phyloP scores from a whole-genome alignment of 1,140 invertebrate genomes.

The Nomia melanderi region DNA sequence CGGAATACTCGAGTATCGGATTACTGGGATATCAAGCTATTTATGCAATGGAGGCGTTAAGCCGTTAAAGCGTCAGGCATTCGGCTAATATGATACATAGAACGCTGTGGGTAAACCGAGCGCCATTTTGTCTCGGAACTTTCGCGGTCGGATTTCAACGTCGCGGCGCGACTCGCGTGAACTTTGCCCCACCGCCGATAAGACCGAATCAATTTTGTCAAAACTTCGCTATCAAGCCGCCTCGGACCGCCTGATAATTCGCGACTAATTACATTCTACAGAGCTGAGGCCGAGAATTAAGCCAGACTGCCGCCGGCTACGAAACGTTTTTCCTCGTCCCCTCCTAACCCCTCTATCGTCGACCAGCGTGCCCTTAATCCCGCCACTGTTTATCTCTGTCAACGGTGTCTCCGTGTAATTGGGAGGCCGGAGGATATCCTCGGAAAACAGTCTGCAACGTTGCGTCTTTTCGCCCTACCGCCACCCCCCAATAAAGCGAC shows the following conservation, averaged over 20 bases:
- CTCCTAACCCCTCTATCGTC: no score
- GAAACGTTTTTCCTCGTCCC: slow-evolving; percentile 14
- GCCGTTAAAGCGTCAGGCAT: not conserved
- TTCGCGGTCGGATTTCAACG: no score
- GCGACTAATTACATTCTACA: slow-evolving; percentile 19
- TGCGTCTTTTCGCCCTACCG: slow-evolving; percentile 25
- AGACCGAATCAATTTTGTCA: not conserved
- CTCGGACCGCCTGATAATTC: slow-evolving; percentile 8
- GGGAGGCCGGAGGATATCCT: slow-evolving; percentile 31
- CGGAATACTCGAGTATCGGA: not conserved
- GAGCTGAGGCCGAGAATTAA: slow-evolving; percentile 16
- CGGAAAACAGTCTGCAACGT: slow-evolving; percentile 26
- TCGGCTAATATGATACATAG: not conserved
- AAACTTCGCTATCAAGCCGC: slow-evolving; percentile 23
- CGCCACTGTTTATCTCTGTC: slow-evolving; percentile 41
- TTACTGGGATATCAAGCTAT: not conserved
- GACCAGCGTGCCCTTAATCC: slow-evolving; percentile 44
- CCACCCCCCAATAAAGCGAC: slow-evolving; percentile 46
- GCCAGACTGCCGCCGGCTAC: slow-evolving; percentile 16
- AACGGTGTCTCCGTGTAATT: slow-evolving; percentile 44
- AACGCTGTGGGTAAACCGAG: not conserved
- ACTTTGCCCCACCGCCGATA: not conserved
- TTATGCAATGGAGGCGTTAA: not conserved
- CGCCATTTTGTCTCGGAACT: not conserved
- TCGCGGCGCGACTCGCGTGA: no score